phyloP scores from a whole-genome alignment of 2,888 invertebrate genomes.

The Conops quadrifasciatus region DNA sequence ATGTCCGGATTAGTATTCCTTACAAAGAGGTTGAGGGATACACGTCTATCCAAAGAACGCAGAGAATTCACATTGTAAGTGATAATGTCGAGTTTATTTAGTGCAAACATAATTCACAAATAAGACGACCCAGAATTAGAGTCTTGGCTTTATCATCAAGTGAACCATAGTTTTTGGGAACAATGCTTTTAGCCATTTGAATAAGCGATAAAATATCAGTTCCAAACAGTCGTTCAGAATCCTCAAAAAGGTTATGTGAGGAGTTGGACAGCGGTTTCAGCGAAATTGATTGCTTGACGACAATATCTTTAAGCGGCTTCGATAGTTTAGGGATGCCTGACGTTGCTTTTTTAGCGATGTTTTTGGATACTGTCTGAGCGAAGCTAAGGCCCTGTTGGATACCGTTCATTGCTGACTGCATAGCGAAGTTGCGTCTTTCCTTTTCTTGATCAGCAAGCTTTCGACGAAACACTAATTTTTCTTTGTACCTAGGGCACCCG shows the following conservation, averaged over 20 bases:
- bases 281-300: too few species aligned
- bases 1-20: neutral
- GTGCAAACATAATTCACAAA: slow-evolving; percentile 28
- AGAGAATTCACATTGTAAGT: neutral
- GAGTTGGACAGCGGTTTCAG: neutral
- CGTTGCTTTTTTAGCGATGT: neutral
- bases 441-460: too few species aligned
- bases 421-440: neutral
- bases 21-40: neutral
- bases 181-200: neutral
- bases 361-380: too few species aligned
- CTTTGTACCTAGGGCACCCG: too few species aligned
- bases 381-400: too few species aligned
- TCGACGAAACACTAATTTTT: too few species aligned
- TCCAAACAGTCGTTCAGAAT: neutral
- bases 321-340: neutral
- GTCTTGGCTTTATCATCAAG: neutral
- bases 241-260: neutral
- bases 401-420: neutral
- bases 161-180: neutral
- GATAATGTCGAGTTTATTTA: neutral
- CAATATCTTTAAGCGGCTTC: neutral
- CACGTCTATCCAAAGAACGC: neutral
- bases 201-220: neutral
- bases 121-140: neutral